These are phyloP conservation scores for Emmelina monodactyla DNA, from an alignment of 2,888 invertebrate genomes.

Conservation along the genomic window DNA sequence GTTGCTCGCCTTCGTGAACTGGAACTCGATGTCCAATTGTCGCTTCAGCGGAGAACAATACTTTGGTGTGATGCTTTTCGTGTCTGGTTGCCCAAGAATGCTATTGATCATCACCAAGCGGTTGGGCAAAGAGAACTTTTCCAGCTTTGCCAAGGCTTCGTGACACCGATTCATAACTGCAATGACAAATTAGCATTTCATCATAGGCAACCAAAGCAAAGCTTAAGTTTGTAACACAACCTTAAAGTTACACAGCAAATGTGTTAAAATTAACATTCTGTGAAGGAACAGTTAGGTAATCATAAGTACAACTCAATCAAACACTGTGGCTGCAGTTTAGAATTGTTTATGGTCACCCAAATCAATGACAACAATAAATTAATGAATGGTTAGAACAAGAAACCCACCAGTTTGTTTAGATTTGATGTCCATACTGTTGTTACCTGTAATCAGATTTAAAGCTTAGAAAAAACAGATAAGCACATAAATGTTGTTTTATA, in stretches of 20 bases:
- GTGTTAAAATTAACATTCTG: no score
- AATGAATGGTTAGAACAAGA: no score
- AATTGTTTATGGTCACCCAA: no score
- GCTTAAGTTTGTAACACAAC: no score
- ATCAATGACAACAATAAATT: no score
- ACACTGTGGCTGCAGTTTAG: no score
- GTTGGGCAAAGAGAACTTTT: conserved; percentile 36
- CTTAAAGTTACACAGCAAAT: no score
- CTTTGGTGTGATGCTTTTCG: conserved; percentile 30
- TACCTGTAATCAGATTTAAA: conserved; percentile 9
- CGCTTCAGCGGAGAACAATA: conserved; percentile 53
- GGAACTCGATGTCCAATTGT: conserved; percentile 36
- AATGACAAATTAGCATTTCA: conserved; percentile 36
- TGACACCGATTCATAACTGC: conserved; percentile 52
- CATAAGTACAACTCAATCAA: no score
- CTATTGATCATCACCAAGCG: conserved; percentile 35
- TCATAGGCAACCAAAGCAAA: no score
- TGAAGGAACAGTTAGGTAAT: no score
- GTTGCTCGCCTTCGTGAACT: conserved; percentile 33
- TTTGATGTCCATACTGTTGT: conserved; percentile 23
- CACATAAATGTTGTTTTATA: not conserved
- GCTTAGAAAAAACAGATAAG: conserved; percentile 3
- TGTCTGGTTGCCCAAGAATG: conserved; percentile 23
- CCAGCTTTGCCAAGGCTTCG: conserved; percentile 35
- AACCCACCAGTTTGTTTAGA: conserved; percentile 40